phyloP scores from a whole-genome alignment of 2,113 vertebrate genomes.

The Misgurnus mizolepis region DNA sequence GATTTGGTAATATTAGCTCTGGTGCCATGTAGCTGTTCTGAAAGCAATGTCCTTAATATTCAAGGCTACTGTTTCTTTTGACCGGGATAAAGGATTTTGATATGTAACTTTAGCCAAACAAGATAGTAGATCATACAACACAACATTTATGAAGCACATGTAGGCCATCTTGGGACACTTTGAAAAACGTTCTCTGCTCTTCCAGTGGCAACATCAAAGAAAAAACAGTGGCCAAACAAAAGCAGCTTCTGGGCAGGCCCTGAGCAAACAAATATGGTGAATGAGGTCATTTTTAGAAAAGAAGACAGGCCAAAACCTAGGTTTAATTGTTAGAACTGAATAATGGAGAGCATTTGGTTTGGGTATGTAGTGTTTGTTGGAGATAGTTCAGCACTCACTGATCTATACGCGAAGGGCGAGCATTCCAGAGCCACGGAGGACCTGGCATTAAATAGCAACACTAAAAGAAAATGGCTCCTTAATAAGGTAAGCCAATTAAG shows the following conservation, averaged over 20 bases:
- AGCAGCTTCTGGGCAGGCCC: constrained; percentile 49
- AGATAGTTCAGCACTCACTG: constrained; percentile 63
- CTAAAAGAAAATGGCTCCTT: constrained; percentile 74
- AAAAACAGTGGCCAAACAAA: constrained; percentile 57
- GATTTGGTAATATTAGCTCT: background rate
- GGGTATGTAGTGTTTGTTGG: constrained; percentile 51
- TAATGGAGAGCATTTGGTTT: constrained; percentile 49
- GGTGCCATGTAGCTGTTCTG: background rate
- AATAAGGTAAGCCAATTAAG: constrained; percentile 77
- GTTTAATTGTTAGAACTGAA: constrained; percentile 59
- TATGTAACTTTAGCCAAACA: background rate
- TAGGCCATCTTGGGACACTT: constrained; percentile 42
- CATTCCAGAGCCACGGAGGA: constrained; percentile 70
- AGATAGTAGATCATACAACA: constrained; percentile 45
- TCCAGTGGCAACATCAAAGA: constrained; percentile 41
- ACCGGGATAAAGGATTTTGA: background rate
- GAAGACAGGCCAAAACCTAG: constrained; percentile 51
- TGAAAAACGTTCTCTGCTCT: constrained; percentile 32
- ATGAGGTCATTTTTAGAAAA: constrained; percentile 4
- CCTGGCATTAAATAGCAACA: constrained; percentile 67
- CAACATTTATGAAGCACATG: constrained; percentile 54
- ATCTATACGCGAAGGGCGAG: constrained; percentile 65
- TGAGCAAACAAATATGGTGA: constrained; percentile 65
- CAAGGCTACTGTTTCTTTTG: background rate
- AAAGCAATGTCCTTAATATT: background rate